phyloP scores from a whole-genome alignment of 2,888 invertebrate species.

The Axea sp. region DNA sequence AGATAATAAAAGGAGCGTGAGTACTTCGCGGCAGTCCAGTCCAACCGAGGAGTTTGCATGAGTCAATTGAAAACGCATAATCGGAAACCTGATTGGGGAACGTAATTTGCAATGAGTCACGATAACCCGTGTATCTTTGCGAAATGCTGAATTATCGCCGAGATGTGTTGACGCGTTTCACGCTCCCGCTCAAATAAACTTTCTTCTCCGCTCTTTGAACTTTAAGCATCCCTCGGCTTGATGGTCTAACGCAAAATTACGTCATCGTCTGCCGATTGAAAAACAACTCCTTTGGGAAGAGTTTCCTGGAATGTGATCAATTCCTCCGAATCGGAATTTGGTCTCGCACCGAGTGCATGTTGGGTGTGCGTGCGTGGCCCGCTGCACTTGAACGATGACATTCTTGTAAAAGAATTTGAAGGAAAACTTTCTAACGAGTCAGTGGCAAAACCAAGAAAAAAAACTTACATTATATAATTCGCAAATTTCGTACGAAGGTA shows the following conservation, averaged over 20 bases:
- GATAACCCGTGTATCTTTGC: conserved; percentile 13
- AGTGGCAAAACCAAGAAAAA: too few relatives aligned
- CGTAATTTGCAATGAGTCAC: conserved; percentile 30
- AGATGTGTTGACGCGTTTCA: conserved; percentile 22
- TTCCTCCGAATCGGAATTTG: too few relatives aligned
- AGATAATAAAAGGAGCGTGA: conserved; percentile 14
- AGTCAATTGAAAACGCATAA: conserved; percentile 3
- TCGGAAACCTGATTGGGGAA: not conserved
- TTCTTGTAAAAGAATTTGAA: too few relatives aligned
- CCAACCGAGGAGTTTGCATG: conserved; percentile 19
- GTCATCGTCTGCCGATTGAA: not conserved
- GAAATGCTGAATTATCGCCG: conserved; percentile 14
- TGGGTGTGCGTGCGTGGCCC: too few relatives aligned
- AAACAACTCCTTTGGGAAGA: too few relatives aligned
- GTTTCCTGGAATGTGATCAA: too few relatives aligned
- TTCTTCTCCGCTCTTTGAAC: conserved; percentile 30
- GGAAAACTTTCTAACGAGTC: too few relatives aligned
- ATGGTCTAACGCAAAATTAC: conserved; percentile 1
- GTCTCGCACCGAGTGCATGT: too few relatives aligned
- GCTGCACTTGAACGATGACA: too few relatives aligned
- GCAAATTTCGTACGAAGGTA: too few relatives aligned
- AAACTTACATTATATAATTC: too few relatives aligned
- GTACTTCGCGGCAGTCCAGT: too few relatives aligned
- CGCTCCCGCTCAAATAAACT: conserved; percentile 7
- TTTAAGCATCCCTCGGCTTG: conserved; percentile 5